phyloP scores from a whole-genome alignment of 2,888 invertebrate genomes.

The Laspeyria flexula region DNA sequence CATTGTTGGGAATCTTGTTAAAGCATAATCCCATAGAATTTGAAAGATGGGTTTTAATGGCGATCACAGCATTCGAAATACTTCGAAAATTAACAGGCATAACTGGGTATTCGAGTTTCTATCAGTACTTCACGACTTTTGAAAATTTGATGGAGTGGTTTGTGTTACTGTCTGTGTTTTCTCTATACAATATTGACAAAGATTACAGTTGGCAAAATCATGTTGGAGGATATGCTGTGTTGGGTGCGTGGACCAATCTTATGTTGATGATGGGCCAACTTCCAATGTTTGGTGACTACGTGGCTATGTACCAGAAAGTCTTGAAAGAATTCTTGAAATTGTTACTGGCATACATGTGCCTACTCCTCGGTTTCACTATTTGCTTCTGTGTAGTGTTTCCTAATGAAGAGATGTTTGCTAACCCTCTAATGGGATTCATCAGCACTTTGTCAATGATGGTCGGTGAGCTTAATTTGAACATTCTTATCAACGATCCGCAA shows the following conservation, averaged over 20 bases:
- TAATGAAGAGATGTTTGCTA: slow-evolving; percentile 92
- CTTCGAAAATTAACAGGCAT: slow-evolving; percentile 92
- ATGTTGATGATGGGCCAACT: slow-evolving; percentile 96
- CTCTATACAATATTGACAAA: slow-evolving; percentile 91
- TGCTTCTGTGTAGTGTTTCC: slow-evolving; percentile 96
- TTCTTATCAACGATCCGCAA: slow-evolving; percentile 90
- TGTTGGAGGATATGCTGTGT: slow-evolving; percentile 93
- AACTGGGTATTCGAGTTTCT: slow-evolving; percentile 91
- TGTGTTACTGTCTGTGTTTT: slow-evolving; percentile 93
- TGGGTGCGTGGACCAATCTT: slow-evolving; percentile 94
- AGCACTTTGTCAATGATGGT: slow-evolving; percentile 96
- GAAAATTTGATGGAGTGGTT: slow-evolving; percentile 96
- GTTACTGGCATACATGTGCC: slow-evolving; percentile 92
- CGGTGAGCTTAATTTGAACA: slow-evolving; percentile 92
- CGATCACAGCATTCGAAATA: slow-evolving; percentile 92
- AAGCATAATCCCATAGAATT: slow-evolving; percentile 92
- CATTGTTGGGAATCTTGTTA: slow-evolving; percentile 90
- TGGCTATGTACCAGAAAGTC: slow-evolving; percentile 95
- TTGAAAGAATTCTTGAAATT: slow-evolving; percentile 94
- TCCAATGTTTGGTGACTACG: slow-evolving; percentile 95
- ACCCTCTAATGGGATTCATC: slow-evolving; percentile 93
- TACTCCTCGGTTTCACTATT: slow-evolving; percentile 93
- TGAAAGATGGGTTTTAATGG: slow-evolving; percentile 92
- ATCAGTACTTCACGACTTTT: slow-evolving; percentile 92
- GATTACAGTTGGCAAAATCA: slow-evolving; percentile 95